These are phyloP conservation scores for Ornithoptera priamus DNA, from an alignment of 2,888 invertebrate species.

Conservation along the genomic window DNA sequence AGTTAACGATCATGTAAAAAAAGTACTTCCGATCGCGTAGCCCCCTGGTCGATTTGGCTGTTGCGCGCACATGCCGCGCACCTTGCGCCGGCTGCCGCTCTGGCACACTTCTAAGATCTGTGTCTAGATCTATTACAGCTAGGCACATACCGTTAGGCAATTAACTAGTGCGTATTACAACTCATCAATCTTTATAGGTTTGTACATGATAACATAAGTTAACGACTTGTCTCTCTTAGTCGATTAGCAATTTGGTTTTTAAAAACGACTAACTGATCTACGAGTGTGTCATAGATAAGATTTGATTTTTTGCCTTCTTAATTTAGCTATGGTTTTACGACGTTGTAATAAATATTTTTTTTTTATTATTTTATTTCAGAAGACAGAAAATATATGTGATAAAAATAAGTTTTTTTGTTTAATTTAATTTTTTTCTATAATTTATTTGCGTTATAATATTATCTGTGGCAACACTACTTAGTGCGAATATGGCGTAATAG, in stretches of 20 bases:
- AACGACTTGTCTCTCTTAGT: background rate
- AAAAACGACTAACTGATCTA: no score
- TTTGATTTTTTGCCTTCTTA: no score
- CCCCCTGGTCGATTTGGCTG: constrained; percentile 30
- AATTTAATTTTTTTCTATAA: no score
- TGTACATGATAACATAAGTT: background rate
- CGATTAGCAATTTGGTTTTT: no score
- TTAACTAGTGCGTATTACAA: background rate
- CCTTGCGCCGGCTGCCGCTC: constrained; percentile 62
- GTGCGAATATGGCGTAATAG: no score
- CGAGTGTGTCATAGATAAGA: no score
- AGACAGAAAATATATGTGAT: background rate
- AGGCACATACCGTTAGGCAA: constrained; percentile 4
- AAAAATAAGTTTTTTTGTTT: background rate
- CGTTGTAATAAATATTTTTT: no score
- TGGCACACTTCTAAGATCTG: constrained; percentile 54
- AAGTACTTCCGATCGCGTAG: constrained; percentile 10
- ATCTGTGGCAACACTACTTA: no score
- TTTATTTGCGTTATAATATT: no score
- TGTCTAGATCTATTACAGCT: constrained; percentile 31
- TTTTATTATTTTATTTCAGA: no score
- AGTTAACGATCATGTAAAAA: constrained; percentile 5
- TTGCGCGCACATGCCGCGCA: constrained; percentile 47
- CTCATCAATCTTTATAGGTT: background rate
- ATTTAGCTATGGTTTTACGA: no score